These are phyloP conservation scores for Hydrozoanthus tunicans DNA, from an alignment of 64 coral and sea anemone genomes.

Conservation along the genomic window DNA sequence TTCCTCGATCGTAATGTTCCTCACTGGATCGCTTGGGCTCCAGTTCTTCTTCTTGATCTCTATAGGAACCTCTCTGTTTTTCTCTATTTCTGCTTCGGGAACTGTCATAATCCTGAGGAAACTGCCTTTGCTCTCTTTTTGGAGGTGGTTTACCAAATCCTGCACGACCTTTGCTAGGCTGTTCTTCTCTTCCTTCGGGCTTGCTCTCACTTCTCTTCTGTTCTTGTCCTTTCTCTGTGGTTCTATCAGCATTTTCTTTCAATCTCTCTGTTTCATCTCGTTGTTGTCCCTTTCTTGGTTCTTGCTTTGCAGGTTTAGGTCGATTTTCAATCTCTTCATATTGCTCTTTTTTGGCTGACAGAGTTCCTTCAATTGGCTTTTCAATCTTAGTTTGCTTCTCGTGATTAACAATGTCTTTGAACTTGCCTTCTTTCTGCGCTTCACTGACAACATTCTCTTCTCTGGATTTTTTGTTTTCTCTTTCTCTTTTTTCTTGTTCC, in stretches of 20 bases:
- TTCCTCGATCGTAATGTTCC: constrained; percentile 37
- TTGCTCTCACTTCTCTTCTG: constrained; percentile 53
- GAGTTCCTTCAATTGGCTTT: constrained; percentile 45
- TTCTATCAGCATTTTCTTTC: constrained; percentile 18
- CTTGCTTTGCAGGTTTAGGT: constrained; percentile 27
- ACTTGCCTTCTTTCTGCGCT: constrained; percentile 18
- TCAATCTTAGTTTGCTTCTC: constrained; percentile 24
- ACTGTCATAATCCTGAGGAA: constrained; percentile 19
- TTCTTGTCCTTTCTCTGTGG: constrained; percentile 33
- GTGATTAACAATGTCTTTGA: not conserved
- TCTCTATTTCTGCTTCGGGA: constrained; percentile 20
- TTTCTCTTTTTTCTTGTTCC: constrained; percentile 12
- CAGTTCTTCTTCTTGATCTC: constrained; percentile 42
- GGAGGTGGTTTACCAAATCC: constrained; percentile 62
- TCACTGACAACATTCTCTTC: constrained; percentile 6
- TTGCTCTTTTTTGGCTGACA: constrained; percentile 30
- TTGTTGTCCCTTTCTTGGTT: constrained; percentile 1
- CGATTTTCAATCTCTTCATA: constrained; percentile 1
- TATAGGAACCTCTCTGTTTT: constrained; percentile 4
- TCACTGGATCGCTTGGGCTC: not conserved
- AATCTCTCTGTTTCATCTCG: constrained; percentile 15
- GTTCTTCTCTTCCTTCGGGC: constrained; percentile 18
- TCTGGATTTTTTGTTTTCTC: constrained; percentile 29
- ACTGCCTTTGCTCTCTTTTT: constrained; percentile 28
- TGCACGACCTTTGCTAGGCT: constrained; percentile 25